These are phyloP conservation scores for Melikaiella ostensackeni DNA, from an alignment of 2,888 invertebrate genomes.

Conservation along the genomic window DNA sequence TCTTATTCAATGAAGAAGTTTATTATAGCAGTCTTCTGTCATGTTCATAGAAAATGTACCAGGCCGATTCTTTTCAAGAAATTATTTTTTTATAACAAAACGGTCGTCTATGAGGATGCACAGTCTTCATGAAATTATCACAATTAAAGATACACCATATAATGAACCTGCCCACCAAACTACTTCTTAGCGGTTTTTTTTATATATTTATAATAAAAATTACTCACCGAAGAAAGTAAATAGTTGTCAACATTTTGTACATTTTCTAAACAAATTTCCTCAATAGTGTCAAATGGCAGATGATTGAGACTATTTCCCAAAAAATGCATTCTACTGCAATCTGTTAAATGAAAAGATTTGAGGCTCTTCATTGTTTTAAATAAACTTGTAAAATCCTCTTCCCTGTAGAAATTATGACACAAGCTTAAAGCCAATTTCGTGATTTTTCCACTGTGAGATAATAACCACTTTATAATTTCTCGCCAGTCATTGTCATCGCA, in stretches of 20 bases:
- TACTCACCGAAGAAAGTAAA: not conserved
- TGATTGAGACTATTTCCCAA: slow-evolving; percentile 64
- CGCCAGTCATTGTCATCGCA: not conserved
- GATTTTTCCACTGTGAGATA: slow-evolving; percentile 77
- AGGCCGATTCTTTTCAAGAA: too few species aligned
- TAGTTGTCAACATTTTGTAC: slow-evolving; percentile 1
- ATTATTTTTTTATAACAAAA: too few species aligned
- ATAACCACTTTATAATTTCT: not conserved
- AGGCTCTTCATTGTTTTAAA: slow-evolving; percentile 65
- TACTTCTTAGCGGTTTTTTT: too few species aligned
- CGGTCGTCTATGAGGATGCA: too few species aligned
- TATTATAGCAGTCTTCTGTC: too few species aligned
- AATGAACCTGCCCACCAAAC: too few species aligned
- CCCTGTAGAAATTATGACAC: slow-evolving; percentile 72
- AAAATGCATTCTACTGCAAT: slow-evolving; percentile 52
- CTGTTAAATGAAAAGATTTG: slow-evolving; percentile 58
- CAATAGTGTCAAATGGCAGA: slow-evolving; percentile 63
- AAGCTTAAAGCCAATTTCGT: slow-evolving; percentile 78
- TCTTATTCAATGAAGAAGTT: too few species aligned
- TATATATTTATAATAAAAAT: not conserved
- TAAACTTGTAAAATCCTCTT: slow-evolving; percentile 65
- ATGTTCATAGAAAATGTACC: too few species aligned
- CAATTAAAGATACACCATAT: too few species aligned
- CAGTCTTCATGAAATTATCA: too few species aligned
- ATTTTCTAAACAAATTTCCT: slow-evolving; percentile 61